Evolutionary conservation across 2,797 vertebrate genomes (phyloP).

Genomic region (Morus bassanus): DNA sequence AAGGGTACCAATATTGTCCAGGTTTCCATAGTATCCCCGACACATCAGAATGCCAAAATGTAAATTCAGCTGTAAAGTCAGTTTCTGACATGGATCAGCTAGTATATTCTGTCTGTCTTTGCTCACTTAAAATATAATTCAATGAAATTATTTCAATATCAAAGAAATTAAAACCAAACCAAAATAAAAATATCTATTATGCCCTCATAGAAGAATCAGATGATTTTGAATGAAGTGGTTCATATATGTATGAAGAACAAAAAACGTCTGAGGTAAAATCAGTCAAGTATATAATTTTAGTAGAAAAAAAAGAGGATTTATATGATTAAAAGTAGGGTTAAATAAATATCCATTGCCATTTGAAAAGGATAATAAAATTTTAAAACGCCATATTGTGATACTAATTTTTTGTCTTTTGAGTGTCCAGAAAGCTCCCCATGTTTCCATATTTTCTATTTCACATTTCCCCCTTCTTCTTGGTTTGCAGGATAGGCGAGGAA

Average conservation of each 20-base stretch:
- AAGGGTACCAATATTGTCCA: not conserved
- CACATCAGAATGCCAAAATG: not conserved
- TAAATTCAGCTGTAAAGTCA: not conserved
- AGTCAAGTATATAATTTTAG: not conserved
- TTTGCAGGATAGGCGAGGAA: not conserved
- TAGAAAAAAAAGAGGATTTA: not conserved
- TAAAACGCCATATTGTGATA: not conserved
- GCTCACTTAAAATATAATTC: not conserved
- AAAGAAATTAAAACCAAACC: not conserved
- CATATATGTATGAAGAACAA: not conserved
- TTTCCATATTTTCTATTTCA: not conserved
- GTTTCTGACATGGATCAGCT: not conserved
- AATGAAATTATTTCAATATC: not conserved
- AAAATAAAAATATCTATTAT: not conserved
- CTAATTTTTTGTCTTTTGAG: not conserved
- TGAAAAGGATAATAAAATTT: not conserved
- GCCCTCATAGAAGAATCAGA: not conserved
- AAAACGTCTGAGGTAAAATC: not conserved
- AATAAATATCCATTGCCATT: not conserved
- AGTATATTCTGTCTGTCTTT: not conserved
- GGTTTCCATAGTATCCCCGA: not conserved
- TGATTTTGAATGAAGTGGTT: not conserved
- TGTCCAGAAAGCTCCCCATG: fast-evolving
- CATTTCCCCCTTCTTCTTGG: not conserved
- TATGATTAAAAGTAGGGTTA: not conserved